phyloP scores from a whole-genome alignment of 2,888 invertebrate genomes.

The Oxycera nigricornis region DNA sequence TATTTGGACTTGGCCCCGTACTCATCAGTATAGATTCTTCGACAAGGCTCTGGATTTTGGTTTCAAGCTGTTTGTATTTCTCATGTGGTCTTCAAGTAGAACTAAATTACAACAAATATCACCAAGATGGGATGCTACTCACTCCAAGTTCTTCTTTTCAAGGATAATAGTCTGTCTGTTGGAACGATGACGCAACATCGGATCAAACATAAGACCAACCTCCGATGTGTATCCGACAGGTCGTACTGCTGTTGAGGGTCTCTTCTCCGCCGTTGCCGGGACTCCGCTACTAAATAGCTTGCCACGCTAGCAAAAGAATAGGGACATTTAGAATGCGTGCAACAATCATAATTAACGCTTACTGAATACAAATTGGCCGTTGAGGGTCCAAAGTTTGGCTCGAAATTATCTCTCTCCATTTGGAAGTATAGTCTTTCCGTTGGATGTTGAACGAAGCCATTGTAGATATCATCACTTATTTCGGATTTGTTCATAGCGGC shows the following conservation, averaged over 20 bases:
- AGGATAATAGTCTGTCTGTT: constrained; percentile 67
- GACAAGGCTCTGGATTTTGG: constrained; percentile 85
- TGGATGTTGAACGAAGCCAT: constrained; percentile 38
- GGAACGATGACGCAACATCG: constrained; percentile 71
- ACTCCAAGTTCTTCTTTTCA: constrained; percentile 65
- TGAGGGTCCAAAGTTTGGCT: constrained; percentile 24
- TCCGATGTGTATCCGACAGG: constrained; percentile 95
- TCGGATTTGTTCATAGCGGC: constrained; percentile 20
- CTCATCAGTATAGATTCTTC: constrained; percentile 84
- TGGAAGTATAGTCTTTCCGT: constrained; percentile 39
- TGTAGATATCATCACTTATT: constrained; percentile 35
- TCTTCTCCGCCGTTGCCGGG: constrained; percentile 53
- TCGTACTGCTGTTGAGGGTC: constrained; percentile 96
- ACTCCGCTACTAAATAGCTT: constrained; percentile 15
- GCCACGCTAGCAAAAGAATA: constrained; percentile 2
- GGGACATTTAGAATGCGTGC: background rate
- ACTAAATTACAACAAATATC: background rate
- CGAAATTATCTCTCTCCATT: constrained; percentile 35
- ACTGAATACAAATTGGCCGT: constrained; percentile 37
- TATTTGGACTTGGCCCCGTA: constrained; percentile 53
- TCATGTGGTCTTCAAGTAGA: constrained; percentile 79
- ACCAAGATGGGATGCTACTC: background rate
- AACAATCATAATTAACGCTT: background rate
- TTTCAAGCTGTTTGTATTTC: constrained; percentile 87
- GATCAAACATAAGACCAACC: constrained; percentile 72